A percentile compares a stretch with the other conserved stretches of the same genome.
These are phyloP conservation scores for Corythornis madagascariensis DNA, from an alignment of 2,113 vertebrate genomes.

Conservation along the genomic window DNA sequence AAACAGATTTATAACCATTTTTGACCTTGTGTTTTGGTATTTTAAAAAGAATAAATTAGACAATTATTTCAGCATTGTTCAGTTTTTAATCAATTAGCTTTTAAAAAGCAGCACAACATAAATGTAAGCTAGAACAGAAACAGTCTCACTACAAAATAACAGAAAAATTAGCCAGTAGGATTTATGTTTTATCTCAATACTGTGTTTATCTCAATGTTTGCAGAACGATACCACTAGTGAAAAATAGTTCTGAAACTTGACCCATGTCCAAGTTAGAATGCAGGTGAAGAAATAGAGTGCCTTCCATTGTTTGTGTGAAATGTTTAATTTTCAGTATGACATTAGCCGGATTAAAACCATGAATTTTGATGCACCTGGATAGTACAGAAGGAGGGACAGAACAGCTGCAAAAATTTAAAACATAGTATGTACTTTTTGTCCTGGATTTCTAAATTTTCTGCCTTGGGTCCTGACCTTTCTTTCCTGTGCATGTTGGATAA, in stretches of 20 bases:
- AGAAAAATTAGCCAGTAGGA: neutral
- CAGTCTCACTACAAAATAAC: neutral
- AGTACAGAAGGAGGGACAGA: neutral
- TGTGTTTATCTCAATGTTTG: neutral
- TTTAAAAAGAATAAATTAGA: neutral
- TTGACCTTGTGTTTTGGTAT: neutral
- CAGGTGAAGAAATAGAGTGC: slow-evolving; percentile 34
- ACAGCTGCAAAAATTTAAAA: slow-evolving; percentile 37
- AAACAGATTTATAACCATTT: neutral
- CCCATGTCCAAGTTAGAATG: neutral
- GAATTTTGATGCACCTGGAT: neutral
- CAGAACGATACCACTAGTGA: neutral
- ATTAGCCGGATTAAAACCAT: slow-evolving; percentile 14
- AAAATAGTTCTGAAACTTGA: neutral
- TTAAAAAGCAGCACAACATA: neutral
- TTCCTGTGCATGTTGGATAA: slow-evolving; percentile 21
- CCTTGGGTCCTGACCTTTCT: slow-evolving; percentile 18
- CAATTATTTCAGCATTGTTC: slow-evolving; percentile 1
- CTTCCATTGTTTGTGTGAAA: neutral
- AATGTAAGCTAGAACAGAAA: neutral
- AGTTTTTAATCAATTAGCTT: neutral
- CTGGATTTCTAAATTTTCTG: slow-evolving; percentile 28
- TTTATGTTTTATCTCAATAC: neutral
- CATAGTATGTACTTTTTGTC: neutral
- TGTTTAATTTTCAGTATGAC: neutral